Conservation (phyloP, 2,888 invertebrate species). For the Zeuzera pyrina region DNA sequence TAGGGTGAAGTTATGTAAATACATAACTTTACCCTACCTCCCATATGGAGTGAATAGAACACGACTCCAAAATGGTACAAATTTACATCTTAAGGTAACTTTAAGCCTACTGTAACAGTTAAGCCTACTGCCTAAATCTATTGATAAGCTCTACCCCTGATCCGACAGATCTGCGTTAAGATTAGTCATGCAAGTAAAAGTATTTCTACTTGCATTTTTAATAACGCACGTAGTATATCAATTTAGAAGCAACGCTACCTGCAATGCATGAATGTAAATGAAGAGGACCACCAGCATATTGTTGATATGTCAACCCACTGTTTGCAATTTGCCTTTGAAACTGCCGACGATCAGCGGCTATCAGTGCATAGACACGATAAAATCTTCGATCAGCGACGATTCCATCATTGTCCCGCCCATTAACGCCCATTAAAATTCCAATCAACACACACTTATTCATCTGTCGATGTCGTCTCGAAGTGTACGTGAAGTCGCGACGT, state of each 20-base stretch:
- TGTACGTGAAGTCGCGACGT: slow-evolving; percentile 25
- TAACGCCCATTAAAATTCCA: slow-evolving; percentile 68
- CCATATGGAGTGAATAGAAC: no score
- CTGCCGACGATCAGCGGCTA: slow-evolving; percentile 55
- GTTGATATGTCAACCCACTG: slow-evolving; percentile 33
- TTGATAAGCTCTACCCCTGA: no score
- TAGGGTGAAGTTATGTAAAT: no score
- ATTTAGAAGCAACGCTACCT: background rate
- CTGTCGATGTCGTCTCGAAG: slow-evolving; percentile 33
- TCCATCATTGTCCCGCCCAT: slow-evolving; percentile 68
- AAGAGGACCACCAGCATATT: slow-evolving; percentile 42
- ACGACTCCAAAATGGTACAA: no score
- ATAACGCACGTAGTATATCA: no score
- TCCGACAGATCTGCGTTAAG: no score
- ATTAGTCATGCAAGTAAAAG: no score
- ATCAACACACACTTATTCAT: slow-evolving; percentile 69
- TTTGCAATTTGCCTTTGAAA: slow-evolving; percentile 68
- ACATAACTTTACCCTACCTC: no score
- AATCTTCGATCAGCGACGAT: slow-evolving; percentile 52
- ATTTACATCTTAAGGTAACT: no score
- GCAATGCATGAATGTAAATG: background rate
- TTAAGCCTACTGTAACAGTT: no score
- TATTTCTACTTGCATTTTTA: background rate
- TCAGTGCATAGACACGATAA: slow-evolving; percentile 58
- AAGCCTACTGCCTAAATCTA: no score